Conservation (phyloP, 2,113 vertebrate species). For the Hippocampus guttulatus region DNA sequence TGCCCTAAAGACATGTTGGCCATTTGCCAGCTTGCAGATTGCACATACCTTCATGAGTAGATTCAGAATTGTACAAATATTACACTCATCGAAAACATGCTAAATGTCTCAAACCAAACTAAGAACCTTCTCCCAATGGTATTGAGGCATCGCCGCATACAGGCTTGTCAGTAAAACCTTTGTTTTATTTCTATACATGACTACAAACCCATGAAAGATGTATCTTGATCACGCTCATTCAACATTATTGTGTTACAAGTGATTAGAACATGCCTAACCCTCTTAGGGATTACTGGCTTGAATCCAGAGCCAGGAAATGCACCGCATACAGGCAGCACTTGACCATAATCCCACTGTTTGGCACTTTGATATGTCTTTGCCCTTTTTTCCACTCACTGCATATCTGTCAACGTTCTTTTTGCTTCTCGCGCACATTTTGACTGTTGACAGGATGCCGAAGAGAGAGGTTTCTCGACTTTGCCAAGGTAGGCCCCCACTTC, state of each 20-base stretch:
- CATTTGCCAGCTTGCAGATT: slow-evolving; percentile 6
- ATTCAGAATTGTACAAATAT: slow-evolving; percentile 10
- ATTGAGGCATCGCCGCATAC: slow-evolving; percentile 13
- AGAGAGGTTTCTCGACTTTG: slow-evolving; percentile 45
- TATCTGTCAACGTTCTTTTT: slow-evolving; percentile 35
- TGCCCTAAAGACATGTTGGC: slow-evolving; percentile 6
- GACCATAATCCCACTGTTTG: slow-evolving; percentile 41
- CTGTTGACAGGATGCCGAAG: slow-evolving; percentile 42
- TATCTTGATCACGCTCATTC: slow-evolving; percentile 48
- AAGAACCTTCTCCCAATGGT: slow-evolving; percentile 12
- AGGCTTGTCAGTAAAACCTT: slow-evolving; percentile 17
- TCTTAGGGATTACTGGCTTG: slow-evolving; percentile 60
- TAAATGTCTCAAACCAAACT: slow-evolving; percentile 6
- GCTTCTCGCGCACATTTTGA: slow-evolving; percentile 32
- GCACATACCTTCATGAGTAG: slow-evolving; percentile 27
- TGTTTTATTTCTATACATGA: slow-evolving; percentile 26
- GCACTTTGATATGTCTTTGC: slow-evolving; percentile 19
- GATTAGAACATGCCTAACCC: slow-evolving; percentile 59
- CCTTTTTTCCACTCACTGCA: slow-evolving; percentile 36
- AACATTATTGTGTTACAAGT: slow-evolving; percentile 51
- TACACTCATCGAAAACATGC: slow-evolving; percentile 13
- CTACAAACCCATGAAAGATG: slow-evolving; percentile 22
- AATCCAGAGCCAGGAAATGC: slow-evolving; percentile 49
- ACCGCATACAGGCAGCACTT: slow-evolving; percentile 38
- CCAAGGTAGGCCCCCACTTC: slow-evolving; percentile 59